phyloP scores from a whole-genome alignment of 2,113 vertebrate species.

The Pitta sordida region DNA sequence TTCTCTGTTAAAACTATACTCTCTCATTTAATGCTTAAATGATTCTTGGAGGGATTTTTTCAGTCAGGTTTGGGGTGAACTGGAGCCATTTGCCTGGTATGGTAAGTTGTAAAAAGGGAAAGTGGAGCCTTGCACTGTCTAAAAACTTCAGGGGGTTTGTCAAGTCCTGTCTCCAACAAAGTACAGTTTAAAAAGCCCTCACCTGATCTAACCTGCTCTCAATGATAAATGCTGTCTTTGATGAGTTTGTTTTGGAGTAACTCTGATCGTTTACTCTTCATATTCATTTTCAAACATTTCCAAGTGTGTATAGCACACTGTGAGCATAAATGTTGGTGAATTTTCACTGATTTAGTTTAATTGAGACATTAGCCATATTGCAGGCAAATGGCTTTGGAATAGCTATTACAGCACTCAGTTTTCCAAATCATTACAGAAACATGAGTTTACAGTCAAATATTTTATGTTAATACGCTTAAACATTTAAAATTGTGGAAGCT shows the following conservation, averaged over 20 bases:
- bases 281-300: neutral
- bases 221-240: neutral
- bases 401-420: neutral
- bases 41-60: neutral
- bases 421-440: neutral
- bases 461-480: neutral
- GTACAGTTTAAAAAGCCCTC: neutral
- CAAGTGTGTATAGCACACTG: neutral
- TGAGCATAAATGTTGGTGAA: neutral
- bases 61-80: neutral
- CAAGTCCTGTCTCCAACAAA: neutral
- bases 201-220: neutral
- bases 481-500: neutral
- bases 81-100: neutral
- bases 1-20: neutral
- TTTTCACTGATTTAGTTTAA: neutral
- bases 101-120: neutral
- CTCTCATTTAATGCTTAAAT: neutral
- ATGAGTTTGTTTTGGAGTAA: neutral
- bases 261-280: neutral
- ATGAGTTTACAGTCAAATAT: neutral
- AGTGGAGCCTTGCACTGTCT: neutral
- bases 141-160: neutral
- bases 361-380: neutral
- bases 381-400: neutral